Percentiles rank a stretch among this genome's conserved stretches.
These are phyloP conservation scores for Rhineura floridana DNA, from an alignment of 2,113 vertebrate genomes.

Conservation along the genomic window DNA sequence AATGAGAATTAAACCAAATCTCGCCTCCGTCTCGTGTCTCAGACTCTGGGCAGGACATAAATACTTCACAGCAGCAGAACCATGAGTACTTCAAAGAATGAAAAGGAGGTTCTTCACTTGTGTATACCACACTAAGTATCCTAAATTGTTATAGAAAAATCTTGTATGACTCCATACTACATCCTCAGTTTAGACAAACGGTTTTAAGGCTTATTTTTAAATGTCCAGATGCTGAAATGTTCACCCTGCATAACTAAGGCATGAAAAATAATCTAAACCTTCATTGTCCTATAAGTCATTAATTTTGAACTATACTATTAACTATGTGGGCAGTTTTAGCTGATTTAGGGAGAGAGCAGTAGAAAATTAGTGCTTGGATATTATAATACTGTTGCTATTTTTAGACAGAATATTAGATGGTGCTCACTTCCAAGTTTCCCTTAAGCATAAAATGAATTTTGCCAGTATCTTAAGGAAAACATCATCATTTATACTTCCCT, in stretches of 20 bases:
- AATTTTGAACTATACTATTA: background rate
- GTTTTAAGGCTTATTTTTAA: background rate
- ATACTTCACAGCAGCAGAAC: background rate
- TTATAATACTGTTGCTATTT: background rate
- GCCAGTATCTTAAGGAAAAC: background rate
- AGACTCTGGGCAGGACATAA: no score
- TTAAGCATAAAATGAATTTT: background rate
- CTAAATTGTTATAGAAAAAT: background rate
- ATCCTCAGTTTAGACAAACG: background rate
- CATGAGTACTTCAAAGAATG: background rate
- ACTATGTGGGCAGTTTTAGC: no score
- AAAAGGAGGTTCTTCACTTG: background rate
- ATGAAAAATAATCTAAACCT: background rate
- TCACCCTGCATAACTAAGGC: background rate
- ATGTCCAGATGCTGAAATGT: background rate
- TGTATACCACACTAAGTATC: background rate
- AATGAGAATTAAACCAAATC: no score
- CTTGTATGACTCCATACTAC: background rate
- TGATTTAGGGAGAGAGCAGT: background rate
- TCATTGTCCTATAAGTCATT: background rate
- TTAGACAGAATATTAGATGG: background rate
- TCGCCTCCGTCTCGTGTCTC: no score
- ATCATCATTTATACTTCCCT: background rate
- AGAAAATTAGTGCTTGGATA: background rate
- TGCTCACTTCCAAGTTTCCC: background rate